These are phyloP conservation scores for Apodemia mormo DNA, from an alignment of 2,888 invertebrate species.

Conservation along the genomic window DNA sequence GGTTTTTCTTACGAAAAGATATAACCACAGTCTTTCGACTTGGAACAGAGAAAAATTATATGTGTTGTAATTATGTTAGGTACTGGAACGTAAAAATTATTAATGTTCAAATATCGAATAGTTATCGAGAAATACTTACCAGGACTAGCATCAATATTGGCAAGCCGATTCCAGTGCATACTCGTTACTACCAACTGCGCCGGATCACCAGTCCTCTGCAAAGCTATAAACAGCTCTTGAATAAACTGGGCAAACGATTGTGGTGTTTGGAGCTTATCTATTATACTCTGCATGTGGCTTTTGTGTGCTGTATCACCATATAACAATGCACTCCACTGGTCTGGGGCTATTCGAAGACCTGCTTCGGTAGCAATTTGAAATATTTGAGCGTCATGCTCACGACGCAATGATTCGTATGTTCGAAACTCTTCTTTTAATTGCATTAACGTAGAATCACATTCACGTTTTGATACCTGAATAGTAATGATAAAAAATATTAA, in stretches of 20 bases:
- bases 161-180: constrained; percentile 90
- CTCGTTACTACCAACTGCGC: constrained; percentile 87
- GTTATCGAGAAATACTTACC: too few species aligned
- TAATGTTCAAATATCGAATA: too few species aligned
- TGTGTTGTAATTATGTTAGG: too few species aligned
- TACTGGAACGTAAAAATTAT: too few species aligned
- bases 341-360: constrained; percentile 97
- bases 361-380: constrained; percentile 99
- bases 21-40: too few species aligned
- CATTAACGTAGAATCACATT: constrained; percentile 98
- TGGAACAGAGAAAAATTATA: too few species aligned
- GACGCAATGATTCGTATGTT: constrained; percentile 94
- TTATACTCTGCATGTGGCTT: constrained; percentile 96
- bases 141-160: constrained; percentile 92
- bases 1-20: too few species aligned
- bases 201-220: constrained; percentile 94
- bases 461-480: constrained; percentile 93
- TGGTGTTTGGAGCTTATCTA: constrained; percentile 95
- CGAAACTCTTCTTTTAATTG: constrained; percentile 98
- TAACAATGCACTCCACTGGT: constrained; percentile 98
- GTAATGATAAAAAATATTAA: too few species aligned
- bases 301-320: constrained; percentile 98
- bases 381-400: constrained; percentile 99
- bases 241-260: constrained; percentile 95
- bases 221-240: constrained; percentile 93